Percentiles rank a stretch among this genome's conserved stretches.
These are phyloP conservation scores for Telmatochromis sp. DNA, from an alignment of 2,113 vertebrate species.

Conservation along the genomic window DNA sequence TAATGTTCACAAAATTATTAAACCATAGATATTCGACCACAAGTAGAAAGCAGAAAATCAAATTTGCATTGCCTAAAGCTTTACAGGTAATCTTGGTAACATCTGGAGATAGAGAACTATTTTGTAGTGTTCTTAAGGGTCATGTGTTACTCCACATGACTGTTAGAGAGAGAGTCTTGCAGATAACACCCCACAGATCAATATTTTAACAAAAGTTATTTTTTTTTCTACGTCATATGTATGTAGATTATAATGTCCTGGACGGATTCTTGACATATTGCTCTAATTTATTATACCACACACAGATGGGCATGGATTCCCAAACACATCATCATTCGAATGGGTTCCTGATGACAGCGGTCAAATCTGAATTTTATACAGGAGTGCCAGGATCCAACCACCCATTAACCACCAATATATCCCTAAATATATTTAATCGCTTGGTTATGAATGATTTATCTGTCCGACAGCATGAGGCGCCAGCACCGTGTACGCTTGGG, in stretches of 20 bases:
- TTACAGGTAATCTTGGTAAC: not conserved
- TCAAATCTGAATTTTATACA: conserved; percentile 46
- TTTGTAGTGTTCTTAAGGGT: not conserved
- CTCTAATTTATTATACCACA: conserved; percentile 29
- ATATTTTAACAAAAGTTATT: not conserved
- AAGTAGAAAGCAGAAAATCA: not conserved
- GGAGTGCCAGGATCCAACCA: conserved; percentile 46
- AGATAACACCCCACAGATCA: not conserved
- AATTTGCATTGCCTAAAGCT: not conserved
- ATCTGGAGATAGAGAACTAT: not conserved
- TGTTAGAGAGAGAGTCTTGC: not conserved
- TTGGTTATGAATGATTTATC: conserved; percentile 61
- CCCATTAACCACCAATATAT: conserved; percentile 61
- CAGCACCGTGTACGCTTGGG: conserved; percentile 51
- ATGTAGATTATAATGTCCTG: not conserved
- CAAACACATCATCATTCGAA: conserved; percentile 35
- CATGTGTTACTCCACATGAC: not conserved
- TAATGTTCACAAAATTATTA: not conserved
- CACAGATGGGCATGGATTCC: conserved; percentile 27
- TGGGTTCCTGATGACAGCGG: conserved; percentile 50
- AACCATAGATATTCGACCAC: not conserved
- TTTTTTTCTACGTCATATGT: not conserved
- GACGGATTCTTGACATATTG: conserved; percentile 28
- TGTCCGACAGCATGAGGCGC: conserved; percentile 46
- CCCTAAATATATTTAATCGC: conserved; percentile 58